Base-by-base conservation (phyloP, 35 echinoderm and acorn worm genomes). In the Patiria miniata region DNA sequence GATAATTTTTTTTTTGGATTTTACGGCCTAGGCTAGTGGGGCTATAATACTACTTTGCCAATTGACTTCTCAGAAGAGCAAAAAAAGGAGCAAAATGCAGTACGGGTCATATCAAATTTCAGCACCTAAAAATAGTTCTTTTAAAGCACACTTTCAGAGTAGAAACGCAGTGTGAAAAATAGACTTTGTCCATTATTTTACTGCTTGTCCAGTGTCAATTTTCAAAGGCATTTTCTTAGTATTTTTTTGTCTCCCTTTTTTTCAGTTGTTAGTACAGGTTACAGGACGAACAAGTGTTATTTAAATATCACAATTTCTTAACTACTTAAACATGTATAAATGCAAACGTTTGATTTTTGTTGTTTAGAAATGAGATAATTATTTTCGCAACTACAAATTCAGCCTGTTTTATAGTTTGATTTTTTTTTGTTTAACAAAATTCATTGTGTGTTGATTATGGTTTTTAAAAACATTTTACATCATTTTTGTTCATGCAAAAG, bases 51-150 rank as follows among this genome's bases (percentile, higher is more conserved):
- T 6, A 47, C 42, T 47, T 12, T 47, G 12, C 12, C 42, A 47
- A 4, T 6, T 12, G 42, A 12, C 42, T 47, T 47, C 12, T 4
- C 4, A 4, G 42, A 6, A 6, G 42, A 47, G 42, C 42, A 47
- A 4, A 47, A 6, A 4, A 47, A 47, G 4, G 12, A 47, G 42
- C 4, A 4, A 12, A 47, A 73, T n/a, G n/a, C n/a, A n/a, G n/a
- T n/a, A n/a, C n/a, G 65, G 34, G 65, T 26, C 23, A 34, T 73
- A 73, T 73, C 65, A 73, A 73, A 73, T 73, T 36, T 26, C 26
- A 73, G 65, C 65, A 73, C 65, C 65, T 73, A 73, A 73, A 73
- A 73, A 73, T 73, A 73, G 26, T 73, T 69, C 14, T 73, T 73
- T 73, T 28, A 73, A 26, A 14, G 65, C 65, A 73, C 65, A 73